These are phyloP conservation scores for Rhynchonycteris naso DNA, from an alignment of 2,797 vertebrate species.

Conservation along the genomic window DNA sequence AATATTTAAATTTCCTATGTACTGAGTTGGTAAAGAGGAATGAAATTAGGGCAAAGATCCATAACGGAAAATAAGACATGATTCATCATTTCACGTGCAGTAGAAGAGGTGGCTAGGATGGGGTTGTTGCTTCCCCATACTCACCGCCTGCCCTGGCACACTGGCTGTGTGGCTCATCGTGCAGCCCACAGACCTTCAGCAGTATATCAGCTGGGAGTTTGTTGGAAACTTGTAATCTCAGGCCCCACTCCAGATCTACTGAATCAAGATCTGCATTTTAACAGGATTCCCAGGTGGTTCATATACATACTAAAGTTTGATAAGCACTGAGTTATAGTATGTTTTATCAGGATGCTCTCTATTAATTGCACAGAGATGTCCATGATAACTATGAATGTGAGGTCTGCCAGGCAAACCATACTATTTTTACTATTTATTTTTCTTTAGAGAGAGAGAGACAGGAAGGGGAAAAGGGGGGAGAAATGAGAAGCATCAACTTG, in stretches of 20 bases:
- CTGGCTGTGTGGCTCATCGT: not conserved
- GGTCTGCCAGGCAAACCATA: not conserved
- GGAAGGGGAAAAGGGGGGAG: no score
- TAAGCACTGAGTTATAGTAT: not conserved
- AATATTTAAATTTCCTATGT: slow-evolving; percentile 49
- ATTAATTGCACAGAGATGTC: not conserved
- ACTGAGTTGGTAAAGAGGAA: not conserved
- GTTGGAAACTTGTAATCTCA: not conserved
- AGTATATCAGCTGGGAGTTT: not conserved
- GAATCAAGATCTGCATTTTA: not conserved
- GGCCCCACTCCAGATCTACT: not conserved
- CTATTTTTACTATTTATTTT: not conserved
- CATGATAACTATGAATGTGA: not conserved
- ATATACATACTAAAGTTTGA: not conserved
- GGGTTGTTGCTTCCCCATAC: not conserved
- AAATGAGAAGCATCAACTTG: no score
- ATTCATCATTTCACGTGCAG: not conserved
- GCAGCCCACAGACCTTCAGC: not conserved
- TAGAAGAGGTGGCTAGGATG: not conserved
- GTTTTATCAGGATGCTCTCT: not conserved
- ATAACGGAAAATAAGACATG: slow-evolving; percentile 25
- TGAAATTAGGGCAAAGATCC: not conserved
- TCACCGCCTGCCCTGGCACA: no score
- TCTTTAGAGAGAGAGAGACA: no score
- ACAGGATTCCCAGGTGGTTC: not conserved